Percentiles rank a stretch among this genome's conserved stretches.
These are phyloP conservation scores for Panulirus ornatus DNA, from an alignment of 1,140 invertebrate genomes.

Conservation along the genomic window DNA sequence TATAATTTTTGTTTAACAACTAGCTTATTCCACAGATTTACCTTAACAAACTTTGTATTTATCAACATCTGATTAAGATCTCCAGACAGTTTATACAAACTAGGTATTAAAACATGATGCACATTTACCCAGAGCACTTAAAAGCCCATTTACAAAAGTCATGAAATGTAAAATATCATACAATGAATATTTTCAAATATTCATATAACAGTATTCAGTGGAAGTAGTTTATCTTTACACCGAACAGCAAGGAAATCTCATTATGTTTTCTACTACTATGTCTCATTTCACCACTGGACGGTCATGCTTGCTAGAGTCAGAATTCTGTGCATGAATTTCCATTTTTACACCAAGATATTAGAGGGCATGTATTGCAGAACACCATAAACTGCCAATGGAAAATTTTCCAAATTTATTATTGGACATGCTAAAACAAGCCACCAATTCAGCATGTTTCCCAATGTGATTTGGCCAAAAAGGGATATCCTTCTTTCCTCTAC, in stretches of 20 bases:
- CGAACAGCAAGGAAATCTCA: background rate
- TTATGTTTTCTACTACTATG: background rate
- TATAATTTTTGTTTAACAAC: background rate
- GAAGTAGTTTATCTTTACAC: background rate
- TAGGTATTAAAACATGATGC: background rate
- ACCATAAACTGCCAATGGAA: too few relatives aligned
- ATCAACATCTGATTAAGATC: background rate
- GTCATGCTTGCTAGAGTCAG: background rate
- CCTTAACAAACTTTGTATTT: background rate
- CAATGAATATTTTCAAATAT: background rate
- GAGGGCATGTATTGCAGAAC: too few relatives aligned
- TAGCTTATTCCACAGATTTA: background rate
- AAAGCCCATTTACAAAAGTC: background rate
- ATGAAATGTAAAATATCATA: background rate
- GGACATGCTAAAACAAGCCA: too few relatives aligned
- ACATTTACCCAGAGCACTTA: background rate
- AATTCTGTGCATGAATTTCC: background rate
- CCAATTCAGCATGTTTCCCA: too few relatives aligned
- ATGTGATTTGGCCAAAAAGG: background rate
- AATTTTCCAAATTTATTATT: too few relatives aligned
- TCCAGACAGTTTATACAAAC: background rate
- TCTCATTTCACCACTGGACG: background rate
- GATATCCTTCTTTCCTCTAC: background rate
- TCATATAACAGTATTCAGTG: background rate
- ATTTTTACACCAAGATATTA: background rate